Conservation (phyloP, 2,888 invertebrate genomes). For the Metellina segmentata region DNA sequence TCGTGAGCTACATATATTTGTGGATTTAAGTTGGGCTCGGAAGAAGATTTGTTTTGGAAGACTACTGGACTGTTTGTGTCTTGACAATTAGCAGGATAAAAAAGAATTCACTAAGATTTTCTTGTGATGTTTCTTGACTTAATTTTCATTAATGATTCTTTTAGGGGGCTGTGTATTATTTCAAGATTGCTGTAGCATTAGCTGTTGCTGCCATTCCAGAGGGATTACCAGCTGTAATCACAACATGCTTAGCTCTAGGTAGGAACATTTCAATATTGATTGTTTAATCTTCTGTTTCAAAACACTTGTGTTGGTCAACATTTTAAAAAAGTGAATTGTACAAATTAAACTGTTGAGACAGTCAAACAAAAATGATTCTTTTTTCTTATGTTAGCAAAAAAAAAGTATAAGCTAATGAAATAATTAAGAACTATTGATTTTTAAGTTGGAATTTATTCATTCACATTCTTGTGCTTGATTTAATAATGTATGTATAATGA, state of each 20-base stretch:
- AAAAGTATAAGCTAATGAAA: background rate
- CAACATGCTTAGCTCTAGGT: conserved; percentile 98
- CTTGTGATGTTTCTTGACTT: too few species aligned
- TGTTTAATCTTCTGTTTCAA: background rate
- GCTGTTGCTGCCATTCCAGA: conserved; percentile 99
- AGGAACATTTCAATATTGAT: background rate
- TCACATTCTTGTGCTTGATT: background rate
- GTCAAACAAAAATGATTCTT: background rate
- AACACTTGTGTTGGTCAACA: background rate
- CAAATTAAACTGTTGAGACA: background rate
- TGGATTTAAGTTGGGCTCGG: too few species aligned
- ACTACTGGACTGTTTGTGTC: too few species aligned
- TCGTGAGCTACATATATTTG: too few species aligned
- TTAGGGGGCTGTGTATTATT: conserved; percentile 98
- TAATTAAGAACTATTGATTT: too few species aligned
- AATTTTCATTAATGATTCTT: background rate
- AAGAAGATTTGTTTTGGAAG: too few species aligned
- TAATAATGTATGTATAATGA: background rate
- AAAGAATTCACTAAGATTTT: too few species aligned
- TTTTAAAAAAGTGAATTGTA: background rate
- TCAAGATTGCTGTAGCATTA: conserved; percentile 99
- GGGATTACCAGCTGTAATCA: conserved; percentile 99
- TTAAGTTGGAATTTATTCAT: background rate
- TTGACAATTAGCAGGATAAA: too few species aligned
- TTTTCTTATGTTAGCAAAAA: too few species aligned